Percentiles rank a stretch among this genome's conserved stretches.
These are phyloP conservation scores for Eutolmus rufibarbis DNA, from an alignment of 2,888 invertebrate species.

Conservation along the genomic window DNA sequence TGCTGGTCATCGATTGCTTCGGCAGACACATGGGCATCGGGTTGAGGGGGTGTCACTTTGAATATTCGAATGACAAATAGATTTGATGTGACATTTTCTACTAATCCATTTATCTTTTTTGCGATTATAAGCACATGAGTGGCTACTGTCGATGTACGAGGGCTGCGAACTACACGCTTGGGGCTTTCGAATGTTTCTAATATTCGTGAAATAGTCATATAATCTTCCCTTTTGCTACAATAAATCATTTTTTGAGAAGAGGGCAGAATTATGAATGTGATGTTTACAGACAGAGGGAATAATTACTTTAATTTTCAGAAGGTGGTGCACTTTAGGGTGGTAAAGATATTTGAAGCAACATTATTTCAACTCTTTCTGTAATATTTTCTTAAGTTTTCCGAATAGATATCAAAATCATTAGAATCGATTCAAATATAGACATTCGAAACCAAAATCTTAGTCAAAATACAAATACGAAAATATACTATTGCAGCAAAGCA, in stretches of 20 bases:
- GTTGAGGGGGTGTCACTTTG: conserved; percentile 33
- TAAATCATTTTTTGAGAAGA: neutral
- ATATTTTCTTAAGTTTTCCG: too few relatives aligned
- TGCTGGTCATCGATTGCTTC: conserved; percentile 22
- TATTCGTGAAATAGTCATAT: neutral
- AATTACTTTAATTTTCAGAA: neutral
- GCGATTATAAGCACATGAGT: conserved; percentile 12
- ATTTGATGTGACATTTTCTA: conserved; percentile 48
- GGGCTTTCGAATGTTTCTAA: conserved; percentile 11
- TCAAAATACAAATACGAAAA: too few relatives aligned
- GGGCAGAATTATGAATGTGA: neutral
- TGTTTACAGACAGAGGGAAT: neutral
- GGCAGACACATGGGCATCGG: neutral
- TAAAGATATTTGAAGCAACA: neutral
- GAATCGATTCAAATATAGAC: too few relatives aligned
- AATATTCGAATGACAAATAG: conserved; percentile 48
- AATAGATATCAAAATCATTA: too few relatives aligned
- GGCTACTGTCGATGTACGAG: neutral
- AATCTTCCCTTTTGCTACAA: neutral
- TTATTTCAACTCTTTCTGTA: neutral
- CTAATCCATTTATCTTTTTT: conserved; percentile 47
- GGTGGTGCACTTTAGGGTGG: neutral
- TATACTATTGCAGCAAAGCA: too few relatives aligned
- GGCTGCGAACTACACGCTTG: neutral
- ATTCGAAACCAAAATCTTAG: too few relatives aligned